A percentile compares a stretch with the other conserved stretches of the same genome.
phyloP scores from a whole-genome alignment of 2,888 invertebrate species.

The Microplitis deprimator region DNA sequence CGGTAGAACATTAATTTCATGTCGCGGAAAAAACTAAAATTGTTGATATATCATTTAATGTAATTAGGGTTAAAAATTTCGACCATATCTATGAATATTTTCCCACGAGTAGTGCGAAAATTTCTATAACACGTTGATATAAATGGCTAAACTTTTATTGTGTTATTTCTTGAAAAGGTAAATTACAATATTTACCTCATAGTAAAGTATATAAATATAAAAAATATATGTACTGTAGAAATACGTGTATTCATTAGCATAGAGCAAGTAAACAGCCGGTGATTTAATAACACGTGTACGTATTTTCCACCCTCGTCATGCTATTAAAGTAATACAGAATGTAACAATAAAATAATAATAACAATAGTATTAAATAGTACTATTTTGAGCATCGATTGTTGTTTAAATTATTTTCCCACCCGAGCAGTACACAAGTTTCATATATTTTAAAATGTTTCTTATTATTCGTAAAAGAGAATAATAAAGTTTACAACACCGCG shows the following conservation, averaged over 20 bases:
- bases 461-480: conserved; percentile 12
- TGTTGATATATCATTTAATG: neutral
- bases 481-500: conserved; percentile 12
- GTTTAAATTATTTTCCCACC: neutral
- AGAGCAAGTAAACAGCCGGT: conserved; percentile 49
- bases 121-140: conserved; percentile 16
- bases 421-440: neutral
- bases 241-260: neutral
- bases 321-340: neutral
- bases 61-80: neutral
- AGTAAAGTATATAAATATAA: conserved; percentile 5
- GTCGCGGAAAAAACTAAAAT: neutral
- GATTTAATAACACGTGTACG: conserved; percentile 47
- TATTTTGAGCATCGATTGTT: neutral
- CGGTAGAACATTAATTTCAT: no score
- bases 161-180: neutral
- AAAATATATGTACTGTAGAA: neutral
- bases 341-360: neutral
- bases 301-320: conserved; percentile 26
- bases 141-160: neutral
- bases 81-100: neutral
- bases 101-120: conserved; percentile 19
- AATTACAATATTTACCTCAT: conserved; percentile 9
- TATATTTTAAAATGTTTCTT: neutral
- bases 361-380: neutral